Percentiles rank a stretch among this genome's conserved stretches.
phyloP scores from a whole-genome alignment of 2,113 vertebrate species.

The Platycercus adscitus region DNA sequence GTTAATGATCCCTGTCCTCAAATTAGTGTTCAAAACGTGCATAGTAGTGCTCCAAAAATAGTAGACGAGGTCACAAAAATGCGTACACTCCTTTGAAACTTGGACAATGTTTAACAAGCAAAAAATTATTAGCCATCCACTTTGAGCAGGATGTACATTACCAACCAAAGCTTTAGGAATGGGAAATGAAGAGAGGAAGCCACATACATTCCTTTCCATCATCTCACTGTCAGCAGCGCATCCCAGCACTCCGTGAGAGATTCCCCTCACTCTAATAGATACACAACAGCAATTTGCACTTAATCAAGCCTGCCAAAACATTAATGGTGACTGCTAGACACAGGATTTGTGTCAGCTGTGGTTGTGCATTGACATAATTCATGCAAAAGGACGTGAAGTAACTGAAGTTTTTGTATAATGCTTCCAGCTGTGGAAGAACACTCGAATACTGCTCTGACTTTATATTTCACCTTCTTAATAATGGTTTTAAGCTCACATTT shows the following conservation, averaged over 20 bases:
- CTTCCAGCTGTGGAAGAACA: not conserved
- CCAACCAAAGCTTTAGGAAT: not conserved
- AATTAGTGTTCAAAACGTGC: not conserved
- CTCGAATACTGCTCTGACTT: not conserved
- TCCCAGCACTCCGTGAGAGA: not conserved
- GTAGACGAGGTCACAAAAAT: not conserved
- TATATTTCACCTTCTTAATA: not conserved
- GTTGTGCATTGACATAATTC: not conserved
- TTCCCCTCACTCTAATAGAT: not conserved
- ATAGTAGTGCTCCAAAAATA: not conserved
- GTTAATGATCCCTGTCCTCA: not conserved
- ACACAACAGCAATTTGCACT: not conserved
- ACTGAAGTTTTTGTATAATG: not conserved
- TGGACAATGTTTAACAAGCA: not conserved
- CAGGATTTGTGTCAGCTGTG: not conserved
- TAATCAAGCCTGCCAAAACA: not conserved
- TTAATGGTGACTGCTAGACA: not conserved
- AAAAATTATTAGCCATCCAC: not conserved
- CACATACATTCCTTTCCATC: not conserved
- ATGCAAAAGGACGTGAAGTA: not conserved
- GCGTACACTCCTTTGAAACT: not conserved
- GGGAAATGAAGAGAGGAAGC: not conserved
- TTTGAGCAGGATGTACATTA: not conserved
- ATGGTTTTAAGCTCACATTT: not conserved
- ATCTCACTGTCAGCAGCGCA: rapidly evolving